Evolutionary conservation across 2,797 vertebrate species (phyloP), one percentile per base, ranked within the genome.

Genomic region (Coluber constrictor): DNA sequence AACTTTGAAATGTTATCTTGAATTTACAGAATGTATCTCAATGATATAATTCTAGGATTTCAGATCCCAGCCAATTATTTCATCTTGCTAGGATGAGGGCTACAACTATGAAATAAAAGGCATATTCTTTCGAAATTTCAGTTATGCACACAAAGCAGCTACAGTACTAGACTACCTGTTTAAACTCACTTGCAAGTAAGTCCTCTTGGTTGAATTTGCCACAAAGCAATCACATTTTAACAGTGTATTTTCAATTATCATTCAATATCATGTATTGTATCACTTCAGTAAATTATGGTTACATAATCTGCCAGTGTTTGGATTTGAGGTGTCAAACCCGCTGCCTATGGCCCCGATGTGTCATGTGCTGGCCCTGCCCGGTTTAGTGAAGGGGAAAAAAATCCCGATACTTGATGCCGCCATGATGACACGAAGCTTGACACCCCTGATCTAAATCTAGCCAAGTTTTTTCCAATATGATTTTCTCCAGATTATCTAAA

Each of bases 271-370:
- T 37, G 32, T 37, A 32, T 70, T 32, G n/a, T 7, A 37, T 74
- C 16, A 74, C 1, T 74, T 74, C 16, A 37, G 5, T 74, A 74
- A 74, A 74, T 74, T 20, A 37, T 74, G 16, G 32, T 37, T 37
- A 74, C 70, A 74, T 37, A 37, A 74, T 37, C 63, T 4, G 4
- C 63, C 12, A n/a, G 29, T n/a, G 11, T 66, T 66, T 66, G 63
- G 57, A 20, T 20, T 16, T 1, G 57, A 18, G 57, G 57, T 59
- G 57, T 59, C 16, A 59, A 59, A 59, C 57, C 20, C 18, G 16
- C 0, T 0, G 56, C 16, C 16, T 4, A 20, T 4, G 16, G 0
- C 18, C 18, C 5, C 0, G 56, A 57, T 57, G 56, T 1, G 0
- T 18, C 18, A 59, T 1, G 5, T 59, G 18, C 18, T 59, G 18